These are phyloP conservation scores for Ostrea edulis DNA, from an alignment of 1,140 invertebrate species.

Conservation along the genomic window DNA sequence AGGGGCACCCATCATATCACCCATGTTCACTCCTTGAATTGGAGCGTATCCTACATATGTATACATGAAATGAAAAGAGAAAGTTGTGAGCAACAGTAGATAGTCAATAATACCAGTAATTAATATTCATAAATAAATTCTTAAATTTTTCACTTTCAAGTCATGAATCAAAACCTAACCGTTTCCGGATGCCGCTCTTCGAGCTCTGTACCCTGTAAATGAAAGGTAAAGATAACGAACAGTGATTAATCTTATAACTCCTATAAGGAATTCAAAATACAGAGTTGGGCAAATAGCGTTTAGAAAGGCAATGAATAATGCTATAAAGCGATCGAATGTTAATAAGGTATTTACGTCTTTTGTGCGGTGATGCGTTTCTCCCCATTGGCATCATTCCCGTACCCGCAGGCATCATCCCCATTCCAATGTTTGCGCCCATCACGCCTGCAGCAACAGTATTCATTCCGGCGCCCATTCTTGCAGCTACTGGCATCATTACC, in stretches of 20 bases:
- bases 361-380: background rate
- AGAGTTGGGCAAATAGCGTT: no score
- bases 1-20: background rate
- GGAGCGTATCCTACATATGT: background rate
- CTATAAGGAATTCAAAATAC: no score
- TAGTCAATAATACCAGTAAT: no score
- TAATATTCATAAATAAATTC: no score
- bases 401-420: background rate
- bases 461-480: conserved; percentile 3
- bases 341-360: background rate
- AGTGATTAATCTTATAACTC: background rate
- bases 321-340: no score
- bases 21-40: background rate
- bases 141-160: no score
- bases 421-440: no score
- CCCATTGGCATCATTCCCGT: conserved; percentile 4
- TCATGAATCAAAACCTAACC: background rate
- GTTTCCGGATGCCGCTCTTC: background rate
- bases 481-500: background rate
- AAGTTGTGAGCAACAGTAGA: background rate
- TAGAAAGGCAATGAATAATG: no score
- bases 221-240: background rate
- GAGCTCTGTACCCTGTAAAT: conserved; percentile 1
- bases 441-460: background rate
- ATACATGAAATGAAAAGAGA: no score